Evolutionary conservation across 2,888 invertebrate species (phyloP), one percentile per base, ranked within the genome.

Genomic region (Epirrhoe alternata): DNA sequence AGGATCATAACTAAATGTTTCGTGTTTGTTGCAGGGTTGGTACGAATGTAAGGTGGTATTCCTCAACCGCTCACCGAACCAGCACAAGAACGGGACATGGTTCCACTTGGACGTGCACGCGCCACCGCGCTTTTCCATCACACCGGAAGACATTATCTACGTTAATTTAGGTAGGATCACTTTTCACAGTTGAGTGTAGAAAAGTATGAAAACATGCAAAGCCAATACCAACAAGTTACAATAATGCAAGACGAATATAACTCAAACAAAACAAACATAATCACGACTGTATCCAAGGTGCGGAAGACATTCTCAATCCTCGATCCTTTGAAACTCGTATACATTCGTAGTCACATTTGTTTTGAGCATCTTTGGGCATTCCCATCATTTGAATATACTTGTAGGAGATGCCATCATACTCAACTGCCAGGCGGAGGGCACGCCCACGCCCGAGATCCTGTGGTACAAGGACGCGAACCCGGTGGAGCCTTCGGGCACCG

Each of bases 61-160:
- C 94, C 96, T 98, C 94, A 98, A 98, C 94, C 97, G 98, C 81
- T 97, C 97, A 81, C 97, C 98, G 79, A 97, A 97, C 90, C 96
- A 96, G 89, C 96, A 97, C 94, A 97, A 97, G 93, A 98, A 97
- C 94, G 98, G 99, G 86, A 98, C 98, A 84, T 99, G 98, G 98
- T 98, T 99, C 94, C 98, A 99, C 93, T 95, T 99, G 90, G 98
- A 98, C 94, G 98, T 99, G 87, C 98, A 98, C 94, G 98, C 98
- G 88, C 98, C 98, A 87, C 98, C 98, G 81, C 96, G 97, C 92
- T 98, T 98, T 95, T 97, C 97, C 94, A 97, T 97, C 94, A 98
- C 98, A 86, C 98, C 98, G 85, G 98, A 98, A 93, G 97, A 98
- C 94, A 97, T 98, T 94, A 97, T 98, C 93, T 98, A 98, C 95